phyloP scores from a whole-genome alignment of 35 echinoderm and acorn worm species.

The Amphiura filiformis region DNA sequence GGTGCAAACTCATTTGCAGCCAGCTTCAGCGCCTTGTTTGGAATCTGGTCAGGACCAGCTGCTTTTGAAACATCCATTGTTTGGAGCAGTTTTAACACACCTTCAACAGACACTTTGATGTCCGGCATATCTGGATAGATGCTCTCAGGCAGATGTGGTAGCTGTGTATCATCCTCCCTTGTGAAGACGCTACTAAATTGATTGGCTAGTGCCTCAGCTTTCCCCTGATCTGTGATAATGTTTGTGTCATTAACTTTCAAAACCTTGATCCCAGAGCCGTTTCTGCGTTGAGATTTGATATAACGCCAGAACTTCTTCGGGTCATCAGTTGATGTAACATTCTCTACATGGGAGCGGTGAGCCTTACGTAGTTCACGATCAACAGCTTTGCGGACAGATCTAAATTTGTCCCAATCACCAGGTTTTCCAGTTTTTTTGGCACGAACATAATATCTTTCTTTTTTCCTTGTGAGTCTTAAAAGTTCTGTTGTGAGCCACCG shows the following conservation, averaged over 20 bases:
- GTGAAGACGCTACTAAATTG: slow-evolving; percentile 45
- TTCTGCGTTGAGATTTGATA: slow-evolving; percentile 24
- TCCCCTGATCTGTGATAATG: not conserved
- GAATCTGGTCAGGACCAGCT: slow-evolving; percentile 32
- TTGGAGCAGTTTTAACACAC: slow-evolving; percentile 29
- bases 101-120: slow-evolving; percentile 7
- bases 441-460: slow-evolving; percentile 27
- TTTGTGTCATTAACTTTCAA: not conserved
- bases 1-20: slow-evolving; percentile 16
- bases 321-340: slow-evolving; percentile 1
- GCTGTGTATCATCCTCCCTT: not conserved
- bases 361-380: slow-evolving; percentile 8
- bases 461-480: slow-evolving; percentile 18
- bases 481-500: slow-evolving; percentile 13
- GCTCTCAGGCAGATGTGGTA: not conserved
- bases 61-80: slow-evolving; percentile 26
- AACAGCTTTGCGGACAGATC: not conserved
- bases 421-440: slow-evolving; percentile 13
- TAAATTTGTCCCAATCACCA: slow-evolving; percentile 13
- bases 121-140: slow-evolving; percentile 17
- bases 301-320: slow-evolving; percentile 2
- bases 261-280: not conserved
- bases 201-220: slow-evolving; percentile 14
- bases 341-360: not conserved
- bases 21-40: slow-evolving; percentile 23